Evolutionary conservation across 2,888 invertebrate species (phyloP).

Genomic region (Leptarthrus brevirostris): DNA sequence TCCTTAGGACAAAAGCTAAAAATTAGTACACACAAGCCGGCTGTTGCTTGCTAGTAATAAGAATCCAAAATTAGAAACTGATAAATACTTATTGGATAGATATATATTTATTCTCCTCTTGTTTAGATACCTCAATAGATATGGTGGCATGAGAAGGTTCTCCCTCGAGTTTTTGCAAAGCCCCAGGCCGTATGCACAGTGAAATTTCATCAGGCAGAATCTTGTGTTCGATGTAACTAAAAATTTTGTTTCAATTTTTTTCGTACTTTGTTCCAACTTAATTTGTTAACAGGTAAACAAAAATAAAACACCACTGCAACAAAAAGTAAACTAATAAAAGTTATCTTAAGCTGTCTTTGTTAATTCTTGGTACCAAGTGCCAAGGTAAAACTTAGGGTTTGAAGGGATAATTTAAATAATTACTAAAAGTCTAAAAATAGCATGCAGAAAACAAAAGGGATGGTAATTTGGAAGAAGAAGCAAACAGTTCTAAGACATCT

Average conservation of each 20-base stretch:
- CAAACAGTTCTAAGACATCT: background rate
- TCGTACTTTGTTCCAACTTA: conserved; percentile 21
- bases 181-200: conserved; percentile 77
- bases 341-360: too few relatives aligned
- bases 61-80: conserved; percentile 31
- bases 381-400: background rate
- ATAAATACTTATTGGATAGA: conserved; percentile 26
- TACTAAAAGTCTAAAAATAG: conserved; percentile 11
- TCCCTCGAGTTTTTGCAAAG: conserved; percentile 72
- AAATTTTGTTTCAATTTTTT: conserved; percentile 57
- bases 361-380: too few relatives aligned
- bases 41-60: conserved; percentile 13
- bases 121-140: conserved; percentile 71
- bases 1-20: conserved; percentile 18
- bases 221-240: conserved; percentile 77
- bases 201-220: conserved; percentile 77
- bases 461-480: conserved; percentile 1
- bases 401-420: background rate
- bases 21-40: conserved; percentile 19
- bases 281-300: conserved; percentile 14
- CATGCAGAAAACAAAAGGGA: conserved; percentile 25
- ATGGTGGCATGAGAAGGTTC: conserved; percentile 75
- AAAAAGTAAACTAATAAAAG: conserved; percentile 8
- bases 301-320: conserved; percentile 2
- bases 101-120: conserved; percentile 16